These are phyloP conservation scores for Solea senegalensis DNA, from an alignment of 2,113 vertebrate genomes.

Conservation along the genomic window DNA sequence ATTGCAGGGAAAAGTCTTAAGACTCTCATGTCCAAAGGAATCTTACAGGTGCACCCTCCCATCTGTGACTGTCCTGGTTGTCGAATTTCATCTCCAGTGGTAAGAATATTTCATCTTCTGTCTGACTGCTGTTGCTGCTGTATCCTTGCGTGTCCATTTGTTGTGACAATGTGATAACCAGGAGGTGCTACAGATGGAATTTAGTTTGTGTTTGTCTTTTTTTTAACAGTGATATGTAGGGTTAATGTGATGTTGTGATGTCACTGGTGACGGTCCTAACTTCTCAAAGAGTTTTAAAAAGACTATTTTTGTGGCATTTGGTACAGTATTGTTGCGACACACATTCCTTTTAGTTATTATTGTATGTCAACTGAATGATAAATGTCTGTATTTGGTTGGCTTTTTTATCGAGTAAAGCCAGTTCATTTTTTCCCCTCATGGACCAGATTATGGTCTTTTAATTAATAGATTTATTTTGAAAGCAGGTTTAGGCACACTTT, in stretches of 20 bases:
- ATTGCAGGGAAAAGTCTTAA: conserved; percentile 97
- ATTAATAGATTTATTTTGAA: conserved; percentile 1
- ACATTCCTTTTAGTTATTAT: too few relatives aligned
- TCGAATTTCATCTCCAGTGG: conserved; percentile 99
- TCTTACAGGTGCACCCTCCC: conserved; percentile 99
- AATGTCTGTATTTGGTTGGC: too few relatives aligned
- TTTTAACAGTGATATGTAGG: background rate
- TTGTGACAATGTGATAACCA: background rate
- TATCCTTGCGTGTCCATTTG: background rate
- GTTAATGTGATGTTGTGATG: background rate
- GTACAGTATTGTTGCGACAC: too few relatives aligned
- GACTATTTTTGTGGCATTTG: background rate
- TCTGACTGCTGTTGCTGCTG: background rate
- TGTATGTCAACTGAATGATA: too few relatives aligned
- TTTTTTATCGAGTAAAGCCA: too few relatives aligned
- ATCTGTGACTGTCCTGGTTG: conserved; percentile 99
- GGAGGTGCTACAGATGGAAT: background rate
- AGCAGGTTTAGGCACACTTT: background rate
- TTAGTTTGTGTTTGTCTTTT: background rate
- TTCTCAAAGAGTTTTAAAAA: background rate
- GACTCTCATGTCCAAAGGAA: conserved; percentile 99
- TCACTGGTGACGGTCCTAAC: conserved; percentile 1
- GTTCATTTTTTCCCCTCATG: background rate
- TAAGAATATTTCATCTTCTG: conserved; percentile 79
- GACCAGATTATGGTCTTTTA: background rate